phyloP scores from a whole-genome alignment of 1,140 invertebrate species.

The Euwallacea similis region DNA sequence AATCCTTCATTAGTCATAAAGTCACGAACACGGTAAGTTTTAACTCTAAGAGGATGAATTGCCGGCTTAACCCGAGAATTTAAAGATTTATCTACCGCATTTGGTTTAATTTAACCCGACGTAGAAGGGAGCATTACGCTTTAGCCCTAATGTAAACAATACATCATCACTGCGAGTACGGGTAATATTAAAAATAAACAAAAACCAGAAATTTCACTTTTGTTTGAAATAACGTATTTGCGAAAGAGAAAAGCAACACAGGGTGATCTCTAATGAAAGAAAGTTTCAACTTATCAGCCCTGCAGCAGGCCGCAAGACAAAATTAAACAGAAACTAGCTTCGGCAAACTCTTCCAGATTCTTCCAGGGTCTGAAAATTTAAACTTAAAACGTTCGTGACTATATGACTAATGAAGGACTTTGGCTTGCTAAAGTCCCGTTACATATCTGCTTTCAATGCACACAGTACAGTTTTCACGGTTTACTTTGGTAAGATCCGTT shows the following conservation, averaged over 20 bases:
- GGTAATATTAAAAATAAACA: conserved; percentile 24
- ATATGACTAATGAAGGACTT: conserved; percentile 20
- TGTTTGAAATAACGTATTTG: not conserved
- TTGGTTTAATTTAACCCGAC: conserved; percentile 32
- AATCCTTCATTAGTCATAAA: conserved; percentile 30
- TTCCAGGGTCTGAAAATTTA: not conserved
- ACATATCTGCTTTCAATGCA: conserved; percentile 20
- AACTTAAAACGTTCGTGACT: conserved; percentile 12
- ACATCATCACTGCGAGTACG: conserved; percentile 13
- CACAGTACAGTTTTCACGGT: conserved; percentile 8
- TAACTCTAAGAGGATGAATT: conserved; percentile 30
- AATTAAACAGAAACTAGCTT: not conserved
- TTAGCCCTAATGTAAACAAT: conserved; percentile 25
- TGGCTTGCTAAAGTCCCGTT: not conserved
- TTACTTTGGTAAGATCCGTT: conserved; percentile 5
- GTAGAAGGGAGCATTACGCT: conserved; percentile 11
- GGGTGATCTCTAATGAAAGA: not conserved
- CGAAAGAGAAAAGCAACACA: not conserved
- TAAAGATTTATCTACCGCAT: conserved; percentile 33
- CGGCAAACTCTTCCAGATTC: not conserved
- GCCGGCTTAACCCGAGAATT: conserved; percentile 28
- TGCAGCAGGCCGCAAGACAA: not conserved
- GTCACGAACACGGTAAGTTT: conserved; percentile 29
- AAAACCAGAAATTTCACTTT: conserved; percentile 9
- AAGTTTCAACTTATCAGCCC: not conserved